Base-by-base conservation (phyloP, 1,140 invertebrate genomes). In the Diorhabda carinulata region DNA sequence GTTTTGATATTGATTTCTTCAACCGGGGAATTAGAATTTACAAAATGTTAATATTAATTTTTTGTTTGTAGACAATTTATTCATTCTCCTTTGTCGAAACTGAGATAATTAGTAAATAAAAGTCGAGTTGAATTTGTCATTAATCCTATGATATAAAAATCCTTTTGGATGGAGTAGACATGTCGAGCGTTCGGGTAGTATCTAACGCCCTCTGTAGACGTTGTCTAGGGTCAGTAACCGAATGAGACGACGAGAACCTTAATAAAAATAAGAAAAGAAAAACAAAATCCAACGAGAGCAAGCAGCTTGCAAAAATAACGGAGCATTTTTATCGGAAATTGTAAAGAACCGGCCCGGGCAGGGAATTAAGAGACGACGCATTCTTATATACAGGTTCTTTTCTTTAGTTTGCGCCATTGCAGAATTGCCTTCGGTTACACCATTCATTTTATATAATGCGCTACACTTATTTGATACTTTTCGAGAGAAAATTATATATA, bases 281-380 rank as follows among this genome's bases (percentile, higher is more conserved):
- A 52, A n/a, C 77, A 77, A 79, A 79, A 79, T 79, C 74, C 78
- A 77, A 79, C 68, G 67, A 70, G 69, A 70, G 72, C 71, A 72
- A 71, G 72, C 71, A 72, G 72, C 74, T 70, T 74, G 74, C 76
- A 80, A 80, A 80, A 79, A 80, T 79, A 80, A 80, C 78, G 78
- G 78, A 67, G 74, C 70, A 79, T 79, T 79, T 79, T 79, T 79
- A 79, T 78, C 76, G 74, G 73, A 73, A 79, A 79, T 75, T 76
- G 71, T 70, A 72, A 74, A 77, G 75, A 77, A 77, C 75, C 75
- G 75, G 75, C 75, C 75, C 75, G 75, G 75, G 68, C 72, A 73
- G 73, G 70, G 75, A 74, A 45, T 75, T 73, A 70, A 73, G 68
- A 72, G 72, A 74, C 66, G 70, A 70, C 68, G 70, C 71, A 70